A percentile compares a stretch with the other conserved stretches of the same genome.
These are phyloP conservation scores for Torymus texanus DNA, from an alignment of 2,888 invertebrate genomes.

Conservation along the genomic window DNA sequence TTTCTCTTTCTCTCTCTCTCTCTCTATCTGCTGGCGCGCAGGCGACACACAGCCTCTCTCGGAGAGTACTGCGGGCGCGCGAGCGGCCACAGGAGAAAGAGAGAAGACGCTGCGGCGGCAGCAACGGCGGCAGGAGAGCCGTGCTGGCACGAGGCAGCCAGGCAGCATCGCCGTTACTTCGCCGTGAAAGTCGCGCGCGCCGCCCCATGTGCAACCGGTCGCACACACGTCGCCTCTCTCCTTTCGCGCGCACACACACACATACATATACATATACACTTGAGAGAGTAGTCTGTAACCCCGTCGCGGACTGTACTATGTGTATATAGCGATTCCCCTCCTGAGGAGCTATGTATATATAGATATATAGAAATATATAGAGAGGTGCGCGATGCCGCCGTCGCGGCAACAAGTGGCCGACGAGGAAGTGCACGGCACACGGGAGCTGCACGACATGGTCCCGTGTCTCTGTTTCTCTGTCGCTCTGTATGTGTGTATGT, in stretches of 20 bases:
- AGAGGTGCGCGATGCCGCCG: background rate
- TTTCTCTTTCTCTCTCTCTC: slow-evolving; percentile 15
- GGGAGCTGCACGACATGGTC: background rate
- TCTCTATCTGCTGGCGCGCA: background rate
- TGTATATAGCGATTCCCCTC: slow-evolving; percentile 3
- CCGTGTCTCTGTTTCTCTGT: no score
- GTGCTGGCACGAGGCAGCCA: no score
- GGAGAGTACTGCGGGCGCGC: no score
- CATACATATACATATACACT: slow-evolving; percentile 9
- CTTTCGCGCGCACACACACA: background rate
- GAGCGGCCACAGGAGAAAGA: no score
- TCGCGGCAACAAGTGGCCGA: background rate
- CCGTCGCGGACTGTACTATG: background rate
- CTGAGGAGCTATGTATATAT: background rate
- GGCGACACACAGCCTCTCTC: no score
- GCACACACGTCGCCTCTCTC: slow-evolving; percentile 20
- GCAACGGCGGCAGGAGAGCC: no score
- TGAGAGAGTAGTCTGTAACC: background rate
- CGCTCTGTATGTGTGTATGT: no score
- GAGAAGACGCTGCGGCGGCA: background rate
- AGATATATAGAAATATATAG: background rate
- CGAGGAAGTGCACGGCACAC: slow-evolving; percentile 15
- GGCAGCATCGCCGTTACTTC: slow-evolving; percentile 49
- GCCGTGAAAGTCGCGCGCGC: slow-evolving; percentile 45
- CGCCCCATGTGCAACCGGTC: slow-evolving; percentile 53